Evolutionary conservation across 2,113 vertebrate genomes (phyloP).

Genomic region (Neolamprologus ventralis): DNA sequence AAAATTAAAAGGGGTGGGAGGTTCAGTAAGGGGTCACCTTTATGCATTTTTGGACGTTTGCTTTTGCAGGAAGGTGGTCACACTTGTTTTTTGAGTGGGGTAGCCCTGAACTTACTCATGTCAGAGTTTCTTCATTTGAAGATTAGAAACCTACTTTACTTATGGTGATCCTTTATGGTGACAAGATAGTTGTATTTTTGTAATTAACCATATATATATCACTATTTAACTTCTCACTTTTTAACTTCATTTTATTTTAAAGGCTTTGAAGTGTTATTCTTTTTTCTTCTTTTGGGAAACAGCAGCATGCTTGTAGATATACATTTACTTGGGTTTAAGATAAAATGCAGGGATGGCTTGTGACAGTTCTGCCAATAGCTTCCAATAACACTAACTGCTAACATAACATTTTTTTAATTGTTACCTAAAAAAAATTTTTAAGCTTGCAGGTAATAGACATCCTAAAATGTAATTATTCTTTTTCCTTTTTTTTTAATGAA

Average conservation of each 20-base stretch:
- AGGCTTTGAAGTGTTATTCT: background rate
- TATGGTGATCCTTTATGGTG: background rate
- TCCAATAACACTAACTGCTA: background rate
- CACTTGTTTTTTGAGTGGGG: background rate
- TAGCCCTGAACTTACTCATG: background rate
- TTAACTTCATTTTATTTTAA: background rate
- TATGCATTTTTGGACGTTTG: background rate
- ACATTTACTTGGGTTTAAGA: background rate
- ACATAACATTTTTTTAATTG: background rate
- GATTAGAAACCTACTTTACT: background rate
- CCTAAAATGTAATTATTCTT: background rate
- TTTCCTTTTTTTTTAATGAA: background rate
- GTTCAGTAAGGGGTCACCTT: background rate
- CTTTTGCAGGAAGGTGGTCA: background rate
- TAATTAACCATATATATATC: background rate
- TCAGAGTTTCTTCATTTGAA: background rate
- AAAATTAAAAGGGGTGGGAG: background rate
- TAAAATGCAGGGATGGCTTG: background rate
- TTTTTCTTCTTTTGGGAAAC: background rate
- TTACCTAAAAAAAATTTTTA: background rate
- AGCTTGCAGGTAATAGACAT: background rate
- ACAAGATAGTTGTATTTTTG: background rate
- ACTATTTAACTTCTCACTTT: background rate
- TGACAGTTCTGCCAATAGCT: background rate
- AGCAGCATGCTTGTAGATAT: background rate